Evolutionary conservation across 2,888 invertebrate species (phyloP).

Genomic region (Caenorhabditis angaria): DNA sequence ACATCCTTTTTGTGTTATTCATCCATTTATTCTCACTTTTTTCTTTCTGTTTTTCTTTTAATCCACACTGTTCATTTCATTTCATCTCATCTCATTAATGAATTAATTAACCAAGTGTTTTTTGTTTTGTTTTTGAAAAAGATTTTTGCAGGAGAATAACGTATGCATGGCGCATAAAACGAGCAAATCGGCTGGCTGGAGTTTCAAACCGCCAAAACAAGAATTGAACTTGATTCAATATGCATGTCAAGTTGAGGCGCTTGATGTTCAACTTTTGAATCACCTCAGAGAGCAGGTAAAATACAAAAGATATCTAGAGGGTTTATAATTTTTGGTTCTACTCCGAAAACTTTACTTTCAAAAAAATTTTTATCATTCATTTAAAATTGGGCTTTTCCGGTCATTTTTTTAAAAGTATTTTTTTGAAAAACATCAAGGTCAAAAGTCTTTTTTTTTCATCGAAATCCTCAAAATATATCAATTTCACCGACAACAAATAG

Average conservation of each 20-base stretch:
- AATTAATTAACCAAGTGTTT: neutral
- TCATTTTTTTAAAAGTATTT: too few relatives aligned
- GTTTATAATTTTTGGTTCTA: neutral
- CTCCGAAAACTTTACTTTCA: neutral
- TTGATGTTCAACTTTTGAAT: constrained; percentile 44
- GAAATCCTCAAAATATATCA: neutral
- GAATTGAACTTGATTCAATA: constrained; percentile 46
- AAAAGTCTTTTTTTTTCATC: too few relatives aligned
- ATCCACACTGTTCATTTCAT: neutral
- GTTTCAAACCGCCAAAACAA: constrained; percentile 52
- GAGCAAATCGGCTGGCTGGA: constrained; percentile 55
- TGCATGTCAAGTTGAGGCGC: constrained; percentile 38
- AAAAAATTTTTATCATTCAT: neutral
- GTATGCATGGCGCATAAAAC: constrained; percentile 53
- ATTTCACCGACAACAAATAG: neutral
- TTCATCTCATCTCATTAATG: neutral
- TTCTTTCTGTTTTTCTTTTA: neutral
- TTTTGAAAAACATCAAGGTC: too few relatives aligned
- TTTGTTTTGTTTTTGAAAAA: neutral
- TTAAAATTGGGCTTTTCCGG: too few relatives aligned
- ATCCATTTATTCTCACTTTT: neutral
- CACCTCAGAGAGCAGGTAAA: constrained; percentile 48
- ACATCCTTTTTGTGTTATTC: neutral
- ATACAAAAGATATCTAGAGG: neutral
- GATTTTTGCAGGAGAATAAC: constrained; percentile 14